Evolutionary conservation across 92 coral and sea anemone genomes (phyloP).

Genomic region (Isaurus tuberculatus): DNA sequence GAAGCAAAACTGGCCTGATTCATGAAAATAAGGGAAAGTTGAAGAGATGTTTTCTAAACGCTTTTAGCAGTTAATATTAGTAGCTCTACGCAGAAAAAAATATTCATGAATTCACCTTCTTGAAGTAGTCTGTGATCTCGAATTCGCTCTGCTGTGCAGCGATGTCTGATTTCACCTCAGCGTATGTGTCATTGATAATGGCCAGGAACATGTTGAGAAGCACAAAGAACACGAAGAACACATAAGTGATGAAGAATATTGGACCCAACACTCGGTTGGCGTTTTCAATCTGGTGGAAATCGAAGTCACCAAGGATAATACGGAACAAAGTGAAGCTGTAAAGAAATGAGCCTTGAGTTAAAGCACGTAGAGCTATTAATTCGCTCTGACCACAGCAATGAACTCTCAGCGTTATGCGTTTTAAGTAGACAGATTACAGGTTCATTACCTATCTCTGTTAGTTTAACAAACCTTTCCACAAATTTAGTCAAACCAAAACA

Average conservation of each 20-base stretch:
- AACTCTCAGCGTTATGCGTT: too few species aligned
- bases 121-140: conserved; percentile 96
- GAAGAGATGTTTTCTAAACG: too few species aligned
- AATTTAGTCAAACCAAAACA: too few species aligned
- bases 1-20: too few species aligned
- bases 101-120: conserved; percentile 71
- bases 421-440: too few species aligned
- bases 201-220: conserved; percentile 99
- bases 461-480: too few species aligned
- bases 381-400: not conserved
- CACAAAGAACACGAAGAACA: conserved; percentile 99
- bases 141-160: conserved; percentile 97
- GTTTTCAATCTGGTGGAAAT: conserved; percentile 97
- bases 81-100: too few species aligned
- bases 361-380: not conserved
- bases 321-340: conserved; percentile 97
- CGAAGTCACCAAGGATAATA: conserved; percentile 98
- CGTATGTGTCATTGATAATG: conserved; percentile 98
- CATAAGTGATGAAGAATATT: conserved; percentile 95
- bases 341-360: not conserved
- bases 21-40: too few species aligned
- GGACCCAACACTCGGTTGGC: conserved; percentile 99
- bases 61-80: too few species aligned
- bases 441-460: too few species aligned
- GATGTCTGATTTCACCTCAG: conserved; percentile 97